These are phyloP conservation scores for Achroia grisella DNA, from an alignment of 1,140 invertebrate species.

Conservation along the genomic window DNA sequence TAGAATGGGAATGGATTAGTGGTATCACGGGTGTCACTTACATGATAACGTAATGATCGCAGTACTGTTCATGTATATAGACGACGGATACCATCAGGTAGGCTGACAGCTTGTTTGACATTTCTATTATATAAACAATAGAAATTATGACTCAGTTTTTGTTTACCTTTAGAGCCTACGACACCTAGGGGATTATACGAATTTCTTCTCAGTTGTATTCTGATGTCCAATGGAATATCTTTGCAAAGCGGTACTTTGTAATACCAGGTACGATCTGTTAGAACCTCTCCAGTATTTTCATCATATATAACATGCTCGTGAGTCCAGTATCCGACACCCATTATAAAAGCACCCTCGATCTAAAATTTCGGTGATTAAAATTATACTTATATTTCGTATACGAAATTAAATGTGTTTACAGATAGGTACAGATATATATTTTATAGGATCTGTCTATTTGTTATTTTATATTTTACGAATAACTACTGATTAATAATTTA, in stretches of 20 bases:
- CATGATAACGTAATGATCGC: too few species aligned
- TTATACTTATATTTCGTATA: not conserved
- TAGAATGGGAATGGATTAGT: too few species aligned
- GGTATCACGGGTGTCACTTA: too few species aligned
- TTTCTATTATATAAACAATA: too few species aligned
- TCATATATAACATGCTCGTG: slow-evolving; percentile 80
- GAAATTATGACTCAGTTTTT: too few species aligned
- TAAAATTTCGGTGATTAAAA: slow-evolving; percentile 8
- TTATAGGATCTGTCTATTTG: too few species aligned
- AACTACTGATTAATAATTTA: too few species aligned
- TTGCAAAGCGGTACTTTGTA: slow-evolving; percentile 65
- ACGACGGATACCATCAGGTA: not conserved
- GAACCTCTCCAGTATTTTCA: slow-evolving; percentile 76
- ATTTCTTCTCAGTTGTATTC: slow-evolving; percentile 81
- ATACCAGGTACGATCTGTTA: slow-evolving; percentile 85
- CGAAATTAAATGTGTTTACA: not conserved
- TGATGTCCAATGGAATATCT: slow-evolving; percentile 64
- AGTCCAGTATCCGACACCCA: slow-evolving; percentile 87
- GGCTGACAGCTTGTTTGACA: too few species aligned
- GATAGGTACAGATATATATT: not conserved
- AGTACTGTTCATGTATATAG: not conserved
- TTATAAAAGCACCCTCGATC: slow-evolving; percentile 85
- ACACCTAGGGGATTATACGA: slow-evolving; percentile 81
- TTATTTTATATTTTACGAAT: too few species aligned
- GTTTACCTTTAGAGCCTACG: slow-evolving; percentile 82